These are phyloP conservation scores for Enteromius thamalakanensis DNA, from an alignment of 2,797 vertebrate species.

Conservation along the genomic window DNA sequence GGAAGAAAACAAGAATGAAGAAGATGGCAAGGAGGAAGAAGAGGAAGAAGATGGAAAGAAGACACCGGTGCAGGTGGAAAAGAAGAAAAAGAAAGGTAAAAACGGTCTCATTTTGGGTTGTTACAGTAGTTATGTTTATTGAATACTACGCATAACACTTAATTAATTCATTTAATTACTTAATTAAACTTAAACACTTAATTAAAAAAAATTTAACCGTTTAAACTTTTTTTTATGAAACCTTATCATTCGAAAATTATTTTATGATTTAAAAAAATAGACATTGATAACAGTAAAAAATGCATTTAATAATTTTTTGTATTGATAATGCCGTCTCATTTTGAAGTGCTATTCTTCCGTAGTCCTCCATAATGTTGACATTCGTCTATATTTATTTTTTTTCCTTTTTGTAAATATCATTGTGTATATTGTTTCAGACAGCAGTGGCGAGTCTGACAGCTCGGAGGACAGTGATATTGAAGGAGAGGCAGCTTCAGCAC, in stretches of 20 bases:
- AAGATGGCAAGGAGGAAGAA: slow-evolving; percentile 84
- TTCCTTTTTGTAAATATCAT: background rate
- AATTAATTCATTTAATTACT: background rate
- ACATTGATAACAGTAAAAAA: background rate
- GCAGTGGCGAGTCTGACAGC: slow-evolving; percentile 89
- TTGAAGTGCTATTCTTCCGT: too few species aligned
- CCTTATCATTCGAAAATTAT: background rate
- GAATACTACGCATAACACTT: background rate
- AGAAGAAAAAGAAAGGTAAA: slow-evolving; percentile 83
- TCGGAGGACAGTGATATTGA: slow-evolving; percentile 93
- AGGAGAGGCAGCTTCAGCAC: slow-evolving; percentile 85
- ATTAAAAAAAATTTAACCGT: too few species aligned
- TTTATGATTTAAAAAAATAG: background rate
- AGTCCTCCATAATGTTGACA: background rate
- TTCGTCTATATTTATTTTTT: background rate
- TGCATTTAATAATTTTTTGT: background rate
- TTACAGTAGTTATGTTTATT: background rate
- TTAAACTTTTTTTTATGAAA: background rate
- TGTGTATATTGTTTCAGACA: slow-evolving; percentile 75
- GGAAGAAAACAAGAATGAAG: slow-evolving; percentile 87
- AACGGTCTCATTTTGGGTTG: background rate
- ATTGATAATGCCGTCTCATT: too few species aligned
- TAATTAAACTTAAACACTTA: too few species aligned
- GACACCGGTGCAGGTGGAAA: slow-evolving; percentile 80
- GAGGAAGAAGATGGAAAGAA: slow-evolving; percentile 90